Evolutionary conservation across 2,113 vertebrate species (phyloP).

Genomic region (Phrynosoma blainvillii): DNA sequence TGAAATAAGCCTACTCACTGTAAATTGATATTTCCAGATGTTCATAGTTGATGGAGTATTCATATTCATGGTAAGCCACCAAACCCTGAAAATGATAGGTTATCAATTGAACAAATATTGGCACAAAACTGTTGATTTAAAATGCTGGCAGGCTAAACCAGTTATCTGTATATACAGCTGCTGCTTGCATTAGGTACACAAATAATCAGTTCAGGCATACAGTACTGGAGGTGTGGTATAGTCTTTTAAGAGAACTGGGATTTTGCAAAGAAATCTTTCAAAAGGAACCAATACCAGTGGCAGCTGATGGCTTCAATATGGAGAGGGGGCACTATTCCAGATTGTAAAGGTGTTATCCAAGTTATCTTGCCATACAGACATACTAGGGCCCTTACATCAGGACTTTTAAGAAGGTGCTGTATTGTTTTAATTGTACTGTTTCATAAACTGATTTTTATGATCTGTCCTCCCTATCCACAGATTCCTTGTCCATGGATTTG

Average conservation of each 20-base stretch:
- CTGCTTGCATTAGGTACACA: not conserved
- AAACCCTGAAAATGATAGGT: not conserved
- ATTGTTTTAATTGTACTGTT: too few relatives aligned
- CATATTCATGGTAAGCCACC: not conserved
- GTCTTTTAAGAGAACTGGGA: not conserved
- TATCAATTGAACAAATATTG: conserved; percentile 14
- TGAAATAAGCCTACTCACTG: not conserved
- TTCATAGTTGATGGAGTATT: not conserved
- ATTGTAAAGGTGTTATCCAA: too few relatives aligned
- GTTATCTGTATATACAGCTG: not conserved
- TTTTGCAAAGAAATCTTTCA: not conserved
- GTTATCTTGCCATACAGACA: too few relatives aligned
- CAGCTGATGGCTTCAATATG: too few relatives aligned
- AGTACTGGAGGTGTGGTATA: not conserved
- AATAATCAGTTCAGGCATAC: not conserved
- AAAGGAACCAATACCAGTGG: not conserved
- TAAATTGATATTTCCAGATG: not conserved
- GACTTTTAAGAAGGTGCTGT: too few relatives aligned
- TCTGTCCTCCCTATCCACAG: too few relatives aligned
- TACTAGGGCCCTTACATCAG: too few relatives aligned
- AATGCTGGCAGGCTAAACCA: not conserved
- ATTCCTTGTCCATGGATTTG: too few relatives aligned
- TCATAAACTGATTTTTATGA: too few relatives aligned
- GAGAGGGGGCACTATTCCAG: too few relatives aligned
- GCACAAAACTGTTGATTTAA: not conserved